Conservation (phyloP, 2,113 vertebrate species). For the Pseudopodoces humilis region DNA sequence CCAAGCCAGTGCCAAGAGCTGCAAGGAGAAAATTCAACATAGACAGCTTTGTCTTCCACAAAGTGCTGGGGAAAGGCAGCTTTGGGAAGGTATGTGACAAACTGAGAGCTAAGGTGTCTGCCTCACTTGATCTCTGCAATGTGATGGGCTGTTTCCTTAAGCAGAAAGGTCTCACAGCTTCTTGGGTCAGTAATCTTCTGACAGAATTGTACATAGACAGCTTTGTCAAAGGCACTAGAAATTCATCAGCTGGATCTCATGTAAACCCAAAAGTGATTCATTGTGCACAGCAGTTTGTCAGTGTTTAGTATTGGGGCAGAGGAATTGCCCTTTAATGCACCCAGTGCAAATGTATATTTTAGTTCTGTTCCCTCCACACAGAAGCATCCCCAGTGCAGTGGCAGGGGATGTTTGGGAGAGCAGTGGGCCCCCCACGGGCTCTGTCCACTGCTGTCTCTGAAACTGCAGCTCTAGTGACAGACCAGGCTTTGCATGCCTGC, state of each 20-base stretch:
- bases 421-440: not conserved
- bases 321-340: not conserved
- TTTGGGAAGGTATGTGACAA: conserved; percentile 89
- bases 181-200: not conserved
- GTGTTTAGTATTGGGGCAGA: fast-evolving
- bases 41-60: conserved; percentile 89
- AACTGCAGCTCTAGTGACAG: not conserved
- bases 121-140: not conserved
- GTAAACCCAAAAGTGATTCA: not conserved
- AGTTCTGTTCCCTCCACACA: not conserved
- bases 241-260: not conserved
- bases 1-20: conserved; percentile 53
- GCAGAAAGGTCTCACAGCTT: not conserved
- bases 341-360: not conserved
- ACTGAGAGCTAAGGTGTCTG: not conserved
- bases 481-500: not conserved
- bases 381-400: not conserved
- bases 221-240: not conserved
- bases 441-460: not conserved
- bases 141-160: not conserved
- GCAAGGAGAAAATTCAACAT: conserved; percentile 79
- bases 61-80: conserved; percentile 97
- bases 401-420: not conserved
- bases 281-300: not conserved
- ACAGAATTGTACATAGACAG: not conserved